Conservation (phyloP, 1,140 invertebrate genomes). For the Daktulosphaira vitifoliae region DNA sequence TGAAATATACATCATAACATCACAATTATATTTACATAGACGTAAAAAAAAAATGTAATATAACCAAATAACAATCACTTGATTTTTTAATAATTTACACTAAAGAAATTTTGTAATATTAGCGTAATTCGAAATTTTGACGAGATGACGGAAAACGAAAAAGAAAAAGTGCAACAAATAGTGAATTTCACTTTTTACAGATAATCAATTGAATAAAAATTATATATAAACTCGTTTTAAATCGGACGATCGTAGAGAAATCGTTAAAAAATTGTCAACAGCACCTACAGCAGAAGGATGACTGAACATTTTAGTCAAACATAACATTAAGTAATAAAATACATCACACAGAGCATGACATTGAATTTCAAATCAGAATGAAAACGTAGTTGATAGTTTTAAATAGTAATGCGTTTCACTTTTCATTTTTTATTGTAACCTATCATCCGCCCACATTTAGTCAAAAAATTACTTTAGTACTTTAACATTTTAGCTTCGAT, state of each 20-base stretch:
- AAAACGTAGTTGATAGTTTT: conserved; percentile 5
- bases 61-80: too few species aligned
- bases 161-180: conserved; percentile 29
- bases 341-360: conserved; percentile 25
- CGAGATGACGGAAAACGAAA: conserved; percentile 25
- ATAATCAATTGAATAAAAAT: conserved; percentile 26
- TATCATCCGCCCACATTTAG: too few species aligned
- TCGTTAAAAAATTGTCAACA: conserved; percentile 7
- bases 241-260: conserved; percentile 12
- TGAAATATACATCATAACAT: too few species aligned
- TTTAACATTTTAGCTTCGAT: too few species aligned
- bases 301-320: conserved; percentile 23
- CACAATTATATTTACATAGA: too few species aligned
- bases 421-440: background rate
- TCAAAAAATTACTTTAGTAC: too few species aligned
- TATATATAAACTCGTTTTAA: background rate
- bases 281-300: conserved; percentile 5
- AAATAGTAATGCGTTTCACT: conserved; percentile 16
- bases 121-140: conserved; percentile 4
- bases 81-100: conserved; percentile 35
- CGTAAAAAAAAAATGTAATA: too few species aligned
- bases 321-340: conserved; percentile 9
- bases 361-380: conserved; percentile 25
- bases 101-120: background rate
- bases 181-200: conserved; percentile 24